These are phyloP conservation scores for Malacosoma neustria DNA, from an alignment of 2,888 invertebrate genomes.

Conservation along the genomic window DNA sequence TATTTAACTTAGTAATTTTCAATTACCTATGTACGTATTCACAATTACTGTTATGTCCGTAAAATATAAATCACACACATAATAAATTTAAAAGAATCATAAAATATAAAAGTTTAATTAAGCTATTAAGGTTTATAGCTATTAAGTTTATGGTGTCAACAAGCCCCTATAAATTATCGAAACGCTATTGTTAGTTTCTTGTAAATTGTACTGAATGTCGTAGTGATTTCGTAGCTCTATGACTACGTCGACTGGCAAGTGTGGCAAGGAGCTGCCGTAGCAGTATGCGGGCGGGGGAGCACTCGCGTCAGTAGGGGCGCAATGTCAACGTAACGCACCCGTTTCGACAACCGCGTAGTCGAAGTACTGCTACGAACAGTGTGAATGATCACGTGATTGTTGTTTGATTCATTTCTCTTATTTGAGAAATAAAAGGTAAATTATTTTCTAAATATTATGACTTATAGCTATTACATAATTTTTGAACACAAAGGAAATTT, in stretches of 20 bases:
- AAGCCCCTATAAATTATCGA: too few species aligned
- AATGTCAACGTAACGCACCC: constrained; percentile 47
- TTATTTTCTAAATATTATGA: constrained; percentile 3
- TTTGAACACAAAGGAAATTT: too few species aligned
- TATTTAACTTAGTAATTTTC: too few species aligned
- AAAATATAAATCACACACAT: too few species aligned
- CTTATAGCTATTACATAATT: too few species aligned
- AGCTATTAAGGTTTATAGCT: too few species aligned
- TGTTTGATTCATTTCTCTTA: constrained; percentile 6
- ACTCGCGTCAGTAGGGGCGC: constrained; percentile 49
- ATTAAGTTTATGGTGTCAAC: too few species aligned
- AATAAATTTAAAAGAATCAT: too few species aligned
- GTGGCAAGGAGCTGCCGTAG: constrained; percentile 22
- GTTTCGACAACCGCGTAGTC: constrained; percentile 19
- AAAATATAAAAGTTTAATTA: too few species aligned
- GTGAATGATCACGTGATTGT: constrained; percentile 22
- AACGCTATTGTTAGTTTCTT: too few species aligned
- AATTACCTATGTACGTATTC: too few species aligned
- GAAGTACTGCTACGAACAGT: constrained; percentile 14
- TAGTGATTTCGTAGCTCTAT: constrained; percentile 4
- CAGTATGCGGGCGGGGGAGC: constrained; percentile 19
- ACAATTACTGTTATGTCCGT: too few species aligned
- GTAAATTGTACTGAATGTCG: not conserved
- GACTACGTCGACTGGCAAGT: constrained; percentile 17
- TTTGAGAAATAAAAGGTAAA: not conserved